Evolutionary conservation across 1,140 invertebrate genomes (phyloP), one percentile per base, ranked within the genome.

Genomic region (Drosophila serrata): DNA sequence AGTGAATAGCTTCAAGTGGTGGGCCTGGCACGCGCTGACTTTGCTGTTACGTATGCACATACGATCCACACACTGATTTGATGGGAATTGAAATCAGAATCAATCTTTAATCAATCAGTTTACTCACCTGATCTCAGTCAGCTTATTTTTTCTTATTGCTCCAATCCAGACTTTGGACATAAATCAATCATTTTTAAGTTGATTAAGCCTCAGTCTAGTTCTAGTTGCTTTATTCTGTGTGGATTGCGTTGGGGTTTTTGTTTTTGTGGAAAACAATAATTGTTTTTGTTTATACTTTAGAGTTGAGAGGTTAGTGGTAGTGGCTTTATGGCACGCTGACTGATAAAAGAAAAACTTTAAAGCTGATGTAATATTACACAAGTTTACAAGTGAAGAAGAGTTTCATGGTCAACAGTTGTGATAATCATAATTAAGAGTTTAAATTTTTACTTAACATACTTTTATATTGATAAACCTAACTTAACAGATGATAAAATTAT

Each of bases 1-100:
- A 82, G 84, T 77, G 60, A 81, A 85, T 77, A 85, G 43, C 42
- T 59, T 17, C 12, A 72, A 72, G 43, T 72, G 39, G 39, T 53
- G 68, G 65, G 68, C 68, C 65, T 35, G 68, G 76, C 69, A 80
- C 61, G 68, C 49, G 69, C 76, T 53, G 24, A 29, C 22, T 49
- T 33, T 42, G 37, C 27, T 51, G 42, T 35, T 51, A 53, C 22
- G 13, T 46, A n/a, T 35, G 13, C 15, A 45, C 33, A 27, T 53
- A 19, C 24, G 29, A 43, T 68, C 70, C 56, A 82, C 57, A 82
- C 57, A 60, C 22, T 33, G 58, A 17, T 43, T 43, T 43, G 13
- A 13, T 37, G 29, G 33, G 15, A 69, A 59, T 62, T 42, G 15
- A 45, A 69, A 53, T 1, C 12, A 55, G 57, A 43, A 24, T 22